These are phyloP conservation scores for Gobionotothen gibberifrons DNA, from an alignment of 2,797 vertebrate genomes.

Conservation along the genomic window DNA sequence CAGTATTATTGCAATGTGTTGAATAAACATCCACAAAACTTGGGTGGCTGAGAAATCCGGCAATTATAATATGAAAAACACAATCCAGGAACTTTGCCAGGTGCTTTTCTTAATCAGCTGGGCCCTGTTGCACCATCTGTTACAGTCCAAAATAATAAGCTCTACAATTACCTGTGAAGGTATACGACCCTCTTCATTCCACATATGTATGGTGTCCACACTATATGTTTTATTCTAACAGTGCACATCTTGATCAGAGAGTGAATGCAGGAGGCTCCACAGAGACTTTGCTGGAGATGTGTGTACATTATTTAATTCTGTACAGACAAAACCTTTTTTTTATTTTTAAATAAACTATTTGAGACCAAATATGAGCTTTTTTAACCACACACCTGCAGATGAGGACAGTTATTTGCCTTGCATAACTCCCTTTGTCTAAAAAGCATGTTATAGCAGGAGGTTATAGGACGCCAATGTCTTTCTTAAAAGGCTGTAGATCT, in stretches of 20 bases:
- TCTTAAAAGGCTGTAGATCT: conserved; percentile 1
- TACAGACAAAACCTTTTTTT: not conserved
- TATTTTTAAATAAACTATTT: conserved; percentile 40
- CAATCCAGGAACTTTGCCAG: conserved; percentile 61
- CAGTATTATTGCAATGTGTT: conserved; percentile 37
- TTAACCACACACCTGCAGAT: not conserved
- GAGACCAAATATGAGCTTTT: not conserved
- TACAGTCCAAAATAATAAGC: conserved; percentile 57
- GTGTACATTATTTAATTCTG: conserved; percentile 5
- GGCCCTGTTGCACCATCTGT: conserved; percentile 69
- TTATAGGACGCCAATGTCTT: not conserved
- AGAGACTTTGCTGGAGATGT: conserved; percentile 16
- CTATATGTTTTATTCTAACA: conserved; percentile 5
- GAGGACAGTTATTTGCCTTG: not conserved
- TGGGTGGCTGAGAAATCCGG: conserved; percentile 41
- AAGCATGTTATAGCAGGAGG: not conserved
- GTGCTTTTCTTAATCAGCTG: conserved; percentile 64
- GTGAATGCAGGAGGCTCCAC: not conserved
- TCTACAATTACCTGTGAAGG: conserved; percentile 57
- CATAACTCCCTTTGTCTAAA: conserved; percentile 1
- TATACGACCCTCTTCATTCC: conserved; percentile 33
- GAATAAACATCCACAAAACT: conserved; percentile 37
- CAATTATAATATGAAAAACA: conserved; percentile 38
- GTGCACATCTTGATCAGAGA: conserved; percentile 16
- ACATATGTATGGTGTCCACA: conserved; percentile 13